These are phyloP conservation scores for Eupithecia tripunctaria DNA, from an alignment of 2,888 invertebrate species.

Conservation along the genomic window DNA sequence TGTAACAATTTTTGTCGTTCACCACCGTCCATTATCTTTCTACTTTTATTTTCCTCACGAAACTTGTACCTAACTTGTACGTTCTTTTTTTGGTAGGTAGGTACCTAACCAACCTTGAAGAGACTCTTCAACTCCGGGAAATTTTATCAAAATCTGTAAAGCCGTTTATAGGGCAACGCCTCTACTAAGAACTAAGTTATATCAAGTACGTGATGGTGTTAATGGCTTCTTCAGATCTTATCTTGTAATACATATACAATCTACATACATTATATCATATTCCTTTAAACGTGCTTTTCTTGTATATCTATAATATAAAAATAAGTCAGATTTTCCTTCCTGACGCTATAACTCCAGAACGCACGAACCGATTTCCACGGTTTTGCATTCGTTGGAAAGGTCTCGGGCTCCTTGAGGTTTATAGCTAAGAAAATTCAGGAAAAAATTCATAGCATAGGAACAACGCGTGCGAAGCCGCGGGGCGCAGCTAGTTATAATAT, in stretches of 20 bases:
- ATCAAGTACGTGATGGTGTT: conserved; percentile 24
- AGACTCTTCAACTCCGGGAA: conserved; percentile 2
- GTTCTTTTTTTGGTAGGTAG: not conserved
- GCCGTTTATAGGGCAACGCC: conserved; percentile 26
- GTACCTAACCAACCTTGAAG: conserved; percentile 11
- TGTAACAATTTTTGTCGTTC: not conserved
- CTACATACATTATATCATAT: not conserved
- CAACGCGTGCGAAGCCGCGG: no score
- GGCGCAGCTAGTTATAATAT: no score
- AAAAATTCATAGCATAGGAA: no score
- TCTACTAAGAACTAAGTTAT: conserved; percentile 10
- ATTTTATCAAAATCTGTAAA: conserved; percentile 29
- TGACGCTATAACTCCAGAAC: no score
- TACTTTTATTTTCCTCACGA: not conserved
- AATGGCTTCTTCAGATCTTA: conserved; percentile 16
- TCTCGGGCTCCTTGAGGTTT: no score
- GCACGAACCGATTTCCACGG: no score
- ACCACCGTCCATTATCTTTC: not conserved
- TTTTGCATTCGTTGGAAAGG: no score
- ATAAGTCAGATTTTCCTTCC: no score
- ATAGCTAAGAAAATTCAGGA: no score
- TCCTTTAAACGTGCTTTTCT: no score
- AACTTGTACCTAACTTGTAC: not conserved
- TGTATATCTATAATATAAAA: no score
- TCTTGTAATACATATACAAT: not conserved